A percentile compares a stretch with the other conserved stretches of the same genome.
phyloP scores from a whole-genome alignment of 1,140 invertebrate genomes.

The Brachionus plicatilis region DNA sequence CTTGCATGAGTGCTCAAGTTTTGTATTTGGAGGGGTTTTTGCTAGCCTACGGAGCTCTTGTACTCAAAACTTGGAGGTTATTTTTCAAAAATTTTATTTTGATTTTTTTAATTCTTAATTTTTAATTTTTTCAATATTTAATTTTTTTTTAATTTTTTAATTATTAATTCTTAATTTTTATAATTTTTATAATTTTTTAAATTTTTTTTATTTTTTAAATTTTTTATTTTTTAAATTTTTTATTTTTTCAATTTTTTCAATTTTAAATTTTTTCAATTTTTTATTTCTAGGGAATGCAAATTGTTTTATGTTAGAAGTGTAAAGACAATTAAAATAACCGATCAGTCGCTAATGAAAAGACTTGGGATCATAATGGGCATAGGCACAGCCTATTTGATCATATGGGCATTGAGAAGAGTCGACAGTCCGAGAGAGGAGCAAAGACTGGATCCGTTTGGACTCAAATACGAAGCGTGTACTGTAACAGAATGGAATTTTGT shows the following conservation, averaged over 20 bases:
- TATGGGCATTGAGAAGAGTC: background rate
- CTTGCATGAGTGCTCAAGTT: conserved; percentile 12
- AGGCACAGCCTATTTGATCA: conserved; percentile 1
- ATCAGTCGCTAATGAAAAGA: conserved; percentile 8
- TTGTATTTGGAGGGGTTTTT: conserved; percentile 30
- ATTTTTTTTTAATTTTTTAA: no score
- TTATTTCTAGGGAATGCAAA: conserved; percentile 28
- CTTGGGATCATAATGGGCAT: background rate
- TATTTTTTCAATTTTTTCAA: no score
- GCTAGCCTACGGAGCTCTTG: conserved; percentile 36
- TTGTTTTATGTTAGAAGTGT: conserved; percentile 40
- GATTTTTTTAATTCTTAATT: background rate
- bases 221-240: no score
- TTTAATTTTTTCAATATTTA: no score
- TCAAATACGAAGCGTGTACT: conserved; percentile 33
- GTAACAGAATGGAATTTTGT: conserved; percentile 37
- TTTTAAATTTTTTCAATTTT: background rate
- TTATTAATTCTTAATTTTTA: no score
- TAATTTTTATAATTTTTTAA: no score
- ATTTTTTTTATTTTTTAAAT: no score
- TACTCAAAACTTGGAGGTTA: conserved; percentile 35
- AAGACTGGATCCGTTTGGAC: background rate
- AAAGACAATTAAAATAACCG: conserved; percentile 27
- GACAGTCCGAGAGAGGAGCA: conserved; percentile 6
- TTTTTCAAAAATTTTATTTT: background rate